These are phyloP conservation scores for Perizoma affinitatum DNA, from an alignment of 2,888 invertebrate species.

Conservation along the genomic window DNA sequence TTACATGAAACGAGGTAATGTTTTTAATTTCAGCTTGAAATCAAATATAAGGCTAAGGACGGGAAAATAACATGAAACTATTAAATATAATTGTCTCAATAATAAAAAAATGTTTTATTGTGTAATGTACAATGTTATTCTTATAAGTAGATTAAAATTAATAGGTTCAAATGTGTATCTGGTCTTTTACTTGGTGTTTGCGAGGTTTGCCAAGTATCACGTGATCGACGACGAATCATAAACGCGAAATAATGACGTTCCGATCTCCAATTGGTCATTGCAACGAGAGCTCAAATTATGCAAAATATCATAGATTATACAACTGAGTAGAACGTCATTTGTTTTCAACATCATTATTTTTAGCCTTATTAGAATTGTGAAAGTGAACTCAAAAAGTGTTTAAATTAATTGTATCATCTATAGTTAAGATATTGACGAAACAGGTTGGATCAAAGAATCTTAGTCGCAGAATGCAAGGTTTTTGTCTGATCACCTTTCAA, in stretches of 20 bases:
- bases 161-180: constrained; percentile 42
- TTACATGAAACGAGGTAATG: constrained; percentile 12
- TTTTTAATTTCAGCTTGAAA: constrained; percentile 14
- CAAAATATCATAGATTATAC: constrained; percentile 30
- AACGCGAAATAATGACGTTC: constrained; percentile 16
- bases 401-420: constrained; percentile 27
- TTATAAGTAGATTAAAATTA: constrained; percentile 20
- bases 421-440: constrained; percentile 10
- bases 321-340: constrained; percentile 28
- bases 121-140: constrained; percentile 13
- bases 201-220: constrained; percentile 38
- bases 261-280: constrained; percentile 36
- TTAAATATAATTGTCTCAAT: constrained; percentile 7
- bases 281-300: constrained; percentile 16
- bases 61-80: constrained; percentile 15
- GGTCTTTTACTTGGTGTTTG: constrained; percentile 44
- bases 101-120: constrained; percentile 3
- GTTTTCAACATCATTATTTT: constrained; percentile 13
- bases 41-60: constrained; percentile 16
- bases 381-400: constrained; percentile 11
- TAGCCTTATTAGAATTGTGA: constrained; percentile 23
- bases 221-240: constrained; percentile 42
- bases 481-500: neutral
- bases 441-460: constrained; percentile 36
- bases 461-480: neutral